phyloP scores from a whole-genome alignment of 2,797 vertebrate genomes.

The Avahi laniger region DNA sequence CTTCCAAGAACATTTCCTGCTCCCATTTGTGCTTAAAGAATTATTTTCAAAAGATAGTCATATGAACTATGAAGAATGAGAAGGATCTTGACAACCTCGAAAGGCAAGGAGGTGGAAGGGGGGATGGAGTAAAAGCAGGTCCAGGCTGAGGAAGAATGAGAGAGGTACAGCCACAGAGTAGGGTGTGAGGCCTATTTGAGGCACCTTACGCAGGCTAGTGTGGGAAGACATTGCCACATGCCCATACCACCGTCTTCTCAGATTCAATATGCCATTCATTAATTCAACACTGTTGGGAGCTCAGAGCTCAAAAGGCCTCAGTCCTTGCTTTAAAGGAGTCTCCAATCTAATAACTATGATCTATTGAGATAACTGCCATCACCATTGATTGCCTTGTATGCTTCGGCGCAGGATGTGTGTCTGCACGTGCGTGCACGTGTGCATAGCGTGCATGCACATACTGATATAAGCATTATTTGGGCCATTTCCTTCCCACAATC shows the following conservation, averaged over 20 bases:
- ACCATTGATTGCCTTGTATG: neutral
- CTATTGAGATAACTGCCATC: neutral
- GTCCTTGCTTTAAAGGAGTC: neutral
- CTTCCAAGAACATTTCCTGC: neutral
- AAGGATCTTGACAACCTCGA: neutral
- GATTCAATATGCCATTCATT: neutral
- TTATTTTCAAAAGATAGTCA: slow-evolving; percentile 24
- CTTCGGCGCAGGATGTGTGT: neutral
- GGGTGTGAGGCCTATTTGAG: neutral
- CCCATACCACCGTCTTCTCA: neutral
- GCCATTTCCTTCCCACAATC: slow-evolving; percentile 39
- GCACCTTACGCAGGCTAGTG: neutral
- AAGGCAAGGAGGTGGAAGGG: neutral
- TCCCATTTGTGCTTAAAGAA: slow-evolving; percentile 39
- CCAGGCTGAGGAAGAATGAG: neutral
- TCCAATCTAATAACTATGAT: neutral
- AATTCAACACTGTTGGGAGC: neutral
- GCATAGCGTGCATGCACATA: neutral
- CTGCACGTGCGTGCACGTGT: fast-evolving
- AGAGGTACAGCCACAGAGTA: neutral
- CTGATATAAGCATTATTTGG: neutral
- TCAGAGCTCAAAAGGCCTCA: neutral
- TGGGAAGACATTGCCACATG: neutral
- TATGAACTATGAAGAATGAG: neutral
- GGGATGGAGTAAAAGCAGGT: neutral